Evolutionary conservation across 2,888 invertebrate genomes (phyloP), one percentile per base, ranked within the genome.

Genomic region (Adineta ricciae): DNA sequence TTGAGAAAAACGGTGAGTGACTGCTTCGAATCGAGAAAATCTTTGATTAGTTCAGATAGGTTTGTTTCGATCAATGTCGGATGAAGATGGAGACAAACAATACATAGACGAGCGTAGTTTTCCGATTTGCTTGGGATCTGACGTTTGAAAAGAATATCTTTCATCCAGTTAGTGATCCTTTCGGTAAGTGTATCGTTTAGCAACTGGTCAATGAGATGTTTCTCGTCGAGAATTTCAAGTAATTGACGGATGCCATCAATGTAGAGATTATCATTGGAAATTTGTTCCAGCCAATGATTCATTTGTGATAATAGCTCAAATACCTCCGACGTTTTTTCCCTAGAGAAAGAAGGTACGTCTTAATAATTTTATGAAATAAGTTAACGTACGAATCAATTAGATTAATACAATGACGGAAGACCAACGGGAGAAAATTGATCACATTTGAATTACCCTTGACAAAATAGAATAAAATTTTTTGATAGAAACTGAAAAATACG

Each of bases 21-120:
- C 41, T 38, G 24, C 16, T 38, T 21, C 2, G 21, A 21, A 41
- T 78, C 24, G 41, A 9, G 24, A 24, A 78, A 41, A 38, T 21
- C 8, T 24, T 41, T 8, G 21, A 41, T 38, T 41, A 78, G 11
- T 38, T 78, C 38, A 5, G 24, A 41, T 41, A 78, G 24, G 21
- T 38, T 78, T 78, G 73, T 41, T 78, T 78, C 73, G 14, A 78
- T 36, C 41, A 78, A 78, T 78, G 73, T 38, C 24, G 73, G 73
- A 78, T 78, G 36, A 16, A 78, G 16, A 41, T 41, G 36, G 24
- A 78, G 41, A 78, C 73, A 78, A 41, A 41, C n/a, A 78, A 78
- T 41, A 41, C 21, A 78, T 38, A 78, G 21, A 78, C 38, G 38
- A 9, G 73, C 36, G 41, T 78, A 78, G 9, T 38, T 38, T 78